Conservation (phyloP, 2,888 invertebrate genomes). For the Zaprionus lineosus region DNA sequence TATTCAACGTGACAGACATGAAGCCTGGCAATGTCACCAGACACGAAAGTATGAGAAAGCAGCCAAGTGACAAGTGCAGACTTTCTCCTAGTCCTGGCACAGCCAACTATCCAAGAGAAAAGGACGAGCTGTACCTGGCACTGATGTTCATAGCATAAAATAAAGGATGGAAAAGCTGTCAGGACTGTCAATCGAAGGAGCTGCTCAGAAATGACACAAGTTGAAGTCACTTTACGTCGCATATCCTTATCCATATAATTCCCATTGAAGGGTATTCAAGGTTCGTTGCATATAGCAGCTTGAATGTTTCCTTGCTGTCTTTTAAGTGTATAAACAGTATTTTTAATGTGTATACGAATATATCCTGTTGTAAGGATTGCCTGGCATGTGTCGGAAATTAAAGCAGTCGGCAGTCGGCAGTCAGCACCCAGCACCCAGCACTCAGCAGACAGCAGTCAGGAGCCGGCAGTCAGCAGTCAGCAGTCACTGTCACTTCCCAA, state of each 20-base stretch:
- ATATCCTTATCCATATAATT: too few relatives aligned
- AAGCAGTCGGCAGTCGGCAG: constrained; percentile 40
- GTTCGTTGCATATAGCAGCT: background rate
- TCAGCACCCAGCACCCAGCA: too few relatives aligned
- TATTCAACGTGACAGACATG: constrained; percentile 46
- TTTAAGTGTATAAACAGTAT: background rate
- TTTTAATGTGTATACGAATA: background rate
- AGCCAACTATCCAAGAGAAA: too few relatives aligned
- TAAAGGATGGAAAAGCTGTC: background rate
- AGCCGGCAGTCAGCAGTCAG: too few relatives aligned
- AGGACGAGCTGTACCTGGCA: constrained; percentile 21
- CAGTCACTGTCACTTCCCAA: too few relatives aligned
- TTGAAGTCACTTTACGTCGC: too few relatives aligned
- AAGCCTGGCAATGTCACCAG: constrained; percentile 22
- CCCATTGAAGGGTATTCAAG: constrained; percentile 1
- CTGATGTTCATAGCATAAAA: constrained; percentile 11
- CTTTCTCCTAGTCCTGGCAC: constrained; percentile 1
- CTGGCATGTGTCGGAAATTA: constrained; percentile 61
- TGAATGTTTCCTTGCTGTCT: background rate
- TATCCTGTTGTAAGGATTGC: constrained; percentile 27
- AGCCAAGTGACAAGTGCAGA: constrained; percentile 13
- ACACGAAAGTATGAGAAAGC: constrained; percentile 17
- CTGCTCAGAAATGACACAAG: constrained; percentile 9
- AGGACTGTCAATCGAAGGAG: constrained; percentile 2
- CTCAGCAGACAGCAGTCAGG: too few relatives aligned